A percentile compares a stretch with the other conserved stretches of the same genome.
phyloP scores from a whole-genome alignment of 2,888 invertebrate species.

The Linhomoeus sp. region DNA sequence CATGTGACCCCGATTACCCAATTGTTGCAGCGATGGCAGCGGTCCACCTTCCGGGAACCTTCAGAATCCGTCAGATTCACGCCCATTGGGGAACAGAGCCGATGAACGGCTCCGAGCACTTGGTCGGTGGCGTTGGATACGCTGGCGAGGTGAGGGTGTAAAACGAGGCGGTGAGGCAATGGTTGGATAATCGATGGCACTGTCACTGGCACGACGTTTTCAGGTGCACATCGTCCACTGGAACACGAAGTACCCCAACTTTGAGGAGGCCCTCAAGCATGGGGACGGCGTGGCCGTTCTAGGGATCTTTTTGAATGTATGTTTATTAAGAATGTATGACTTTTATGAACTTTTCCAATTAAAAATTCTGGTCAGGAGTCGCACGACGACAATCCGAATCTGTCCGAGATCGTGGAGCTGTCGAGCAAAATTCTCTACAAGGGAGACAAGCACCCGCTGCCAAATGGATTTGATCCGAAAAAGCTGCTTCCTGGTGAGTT shows the following conservation, averaged over 20 bases:
- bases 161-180: too few species aligned
- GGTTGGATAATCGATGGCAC: background rate
- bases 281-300: constrained; percentile 23
- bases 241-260: constrained; percentile 19
- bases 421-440: constrained; percentile 17
- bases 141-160: constrained; percentile 5
- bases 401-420: constrained; percentile 15
- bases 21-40: constrained; percentile 3
- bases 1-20: background rate
- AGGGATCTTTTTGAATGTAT: constrained; percentile 25
- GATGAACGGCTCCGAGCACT: constrained; percentile 27
- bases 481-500: background rate
- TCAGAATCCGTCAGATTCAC: constrained; percentile 4
- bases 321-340: too few species aligned
- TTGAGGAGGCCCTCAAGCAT: constrained; percentile 23
- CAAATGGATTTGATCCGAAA: background rate
- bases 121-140: constrained; percentile 16
- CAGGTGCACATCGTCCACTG: constrained; percentile 23
- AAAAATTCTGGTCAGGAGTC: too few species aligned
- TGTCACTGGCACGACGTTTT: background rate
- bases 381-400: constrained; percentile 20
- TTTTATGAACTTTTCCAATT: too few species aligned
- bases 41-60: background rate
- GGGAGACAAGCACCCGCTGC: constrained; percentile 11
- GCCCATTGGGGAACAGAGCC: constrained; percentile 13